Conservation (phyloP, 2,113 vertebrate genomes). For the Haemorhous mexicanus region DNA sequence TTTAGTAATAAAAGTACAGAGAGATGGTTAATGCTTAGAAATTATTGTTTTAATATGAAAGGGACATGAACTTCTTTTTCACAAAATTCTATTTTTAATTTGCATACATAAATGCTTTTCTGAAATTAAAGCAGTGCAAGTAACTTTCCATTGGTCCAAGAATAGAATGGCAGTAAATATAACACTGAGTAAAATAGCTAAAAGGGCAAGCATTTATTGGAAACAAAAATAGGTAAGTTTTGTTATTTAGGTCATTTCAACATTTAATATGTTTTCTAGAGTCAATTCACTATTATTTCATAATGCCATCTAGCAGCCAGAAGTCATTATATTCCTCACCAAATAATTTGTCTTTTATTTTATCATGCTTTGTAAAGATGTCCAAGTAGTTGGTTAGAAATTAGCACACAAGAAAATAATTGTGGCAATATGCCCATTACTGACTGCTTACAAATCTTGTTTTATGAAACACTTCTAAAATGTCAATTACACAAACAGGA, state of each 20-base stretch:
- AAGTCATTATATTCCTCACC: neutral
- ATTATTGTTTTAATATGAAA: neutral
- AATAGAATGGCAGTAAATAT: neutral
- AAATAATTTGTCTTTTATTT: neutral
- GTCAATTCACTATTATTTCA: neutral
- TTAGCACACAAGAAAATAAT: neutral
- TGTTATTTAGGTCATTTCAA: neutral
- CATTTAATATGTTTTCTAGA: neutral
- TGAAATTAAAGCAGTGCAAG: neutral
- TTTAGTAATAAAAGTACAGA: neutral
- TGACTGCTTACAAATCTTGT: neutral
- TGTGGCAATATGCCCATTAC: neutral
- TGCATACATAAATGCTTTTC: neutral
- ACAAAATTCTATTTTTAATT: neutral
- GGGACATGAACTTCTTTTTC: neutral
- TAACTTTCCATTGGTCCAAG: neutral
- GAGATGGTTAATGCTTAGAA: neutral
- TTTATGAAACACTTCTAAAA: neutral
- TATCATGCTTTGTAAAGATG: neutral
- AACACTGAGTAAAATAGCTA: neutral
- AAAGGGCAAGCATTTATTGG: neutral
- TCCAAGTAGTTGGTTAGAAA: neutral
- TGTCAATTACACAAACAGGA: neutral
- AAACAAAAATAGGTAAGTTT: neutral
- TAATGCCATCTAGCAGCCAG: neutral